Conservation (phyloP, 2,113 vertebrate genomes). For the Brienomyrus brachyistius region DNA sequence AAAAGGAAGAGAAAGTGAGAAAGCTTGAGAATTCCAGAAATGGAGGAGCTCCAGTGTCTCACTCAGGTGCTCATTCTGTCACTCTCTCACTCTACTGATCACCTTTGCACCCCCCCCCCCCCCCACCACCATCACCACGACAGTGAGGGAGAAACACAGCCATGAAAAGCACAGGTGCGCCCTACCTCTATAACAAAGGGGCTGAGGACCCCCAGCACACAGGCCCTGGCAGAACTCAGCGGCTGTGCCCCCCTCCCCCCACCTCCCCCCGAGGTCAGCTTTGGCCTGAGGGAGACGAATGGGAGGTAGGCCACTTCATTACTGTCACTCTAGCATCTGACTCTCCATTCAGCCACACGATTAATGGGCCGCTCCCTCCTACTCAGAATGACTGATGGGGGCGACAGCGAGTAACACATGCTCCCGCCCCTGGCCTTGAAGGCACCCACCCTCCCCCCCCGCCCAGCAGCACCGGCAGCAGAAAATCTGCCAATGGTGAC, state of each 20-base stretch:
- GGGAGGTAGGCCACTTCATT: conserved; percentile 91
- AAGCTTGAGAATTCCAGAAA: background rate
- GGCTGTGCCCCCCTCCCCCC: background rate
- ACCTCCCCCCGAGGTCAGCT: background rate
- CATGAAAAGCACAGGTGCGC: background rate
- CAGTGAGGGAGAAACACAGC: background rate
- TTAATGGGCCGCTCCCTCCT: conserved; percentile 74
- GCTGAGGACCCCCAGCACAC: conserved; percentile 28
- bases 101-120: background rate
- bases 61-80: background rate
- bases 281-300: conserved; percentile 93
- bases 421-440: conserved; percentile 80
- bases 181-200: background rate
- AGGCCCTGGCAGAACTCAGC: background rate
- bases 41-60: background rate
- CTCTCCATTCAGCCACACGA: conserved; percentile 86
- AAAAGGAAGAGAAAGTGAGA: background rate
- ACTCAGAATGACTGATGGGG: conserved; percentile 22
- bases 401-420: conserved; percentile 67
- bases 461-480: conserved; percentile 6
- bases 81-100: background rate
- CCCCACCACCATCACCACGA: background rate
- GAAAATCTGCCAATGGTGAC: background rate
- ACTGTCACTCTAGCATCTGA: conserved; percentile 89
- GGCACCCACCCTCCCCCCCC: conserved; percentile 31